Base-by-base conservation (phyloP, 2,113 vertebrate species). In the Caloenas nicobarica region DNA sequence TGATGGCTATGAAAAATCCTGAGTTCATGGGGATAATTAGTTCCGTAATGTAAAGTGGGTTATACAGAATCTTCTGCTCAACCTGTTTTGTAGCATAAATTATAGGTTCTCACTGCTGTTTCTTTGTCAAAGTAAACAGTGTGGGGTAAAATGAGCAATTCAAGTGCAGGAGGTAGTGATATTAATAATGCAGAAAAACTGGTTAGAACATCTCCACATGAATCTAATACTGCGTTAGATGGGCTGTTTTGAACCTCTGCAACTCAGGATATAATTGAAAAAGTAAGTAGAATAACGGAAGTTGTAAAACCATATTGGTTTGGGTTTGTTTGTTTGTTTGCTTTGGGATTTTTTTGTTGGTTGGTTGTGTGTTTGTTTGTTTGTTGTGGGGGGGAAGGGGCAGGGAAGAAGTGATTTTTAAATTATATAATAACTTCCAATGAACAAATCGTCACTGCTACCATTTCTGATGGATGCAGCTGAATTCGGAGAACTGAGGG, bases 341-440 rank as follows among this genome's bases (percentile, higher is more conserved):
- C 18, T 44, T 44, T 44, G 44, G 18, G 31, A 13, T 25, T 48
- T 24, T 46, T 68, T 46, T 33, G 42, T n/a, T 18, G 16, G 44
- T 68, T 46, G 19, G 11, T 21, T 31, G 16, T 44, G n/a, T 38
- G 36, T n/a, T 54, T 46, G 16, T 24, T 46, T n/a, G 8, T 4
- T 33, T 13, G 1, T 2, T 26, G 8, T 7, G 3, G 2, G 4
- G 5, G 2, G 3, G 1, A 1, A 1, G 4, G 7, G 7, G 9
- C 11, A 6, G 8, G 7, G 21, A 15, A 57, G 15, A 74, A 69
- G 12, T 38, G 1, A 26, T 69, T 93, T 74, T 88, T n/a, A 50
- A 44, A 44, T 50, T 23, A 50, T 44, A 25, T 79, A 74, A 19
- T 60, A 91, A 77, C 15, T 70, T 15, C 14, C 13, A 25, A 38